Evolutionary conservation across 2,797 vertebrate species (phyloP).

Genomic region (Darevskia mixta): DNA sequence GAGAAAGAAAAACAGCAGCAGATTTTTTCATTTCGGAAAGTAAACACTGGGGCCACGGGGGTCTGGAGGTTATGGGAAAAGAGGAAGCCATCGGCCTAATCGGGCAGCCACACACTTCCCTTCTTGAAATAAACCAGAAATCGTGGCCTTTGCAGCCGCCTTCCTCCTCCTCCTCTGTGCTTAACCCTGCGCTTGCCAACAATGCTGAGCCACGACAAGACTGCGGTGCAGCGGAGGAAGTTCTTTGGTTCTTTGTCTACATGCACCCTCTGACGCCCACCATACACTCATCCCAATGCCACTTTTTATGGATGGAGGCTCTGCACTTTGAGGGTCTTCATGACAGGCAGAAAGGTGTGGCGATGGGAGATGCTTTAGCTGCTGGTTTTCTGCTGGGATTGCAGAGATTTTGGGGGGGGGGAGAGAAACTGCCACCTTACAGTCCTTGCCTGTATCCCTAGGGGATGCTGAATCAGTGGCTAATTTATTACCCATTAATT

Average conservation of each 20-base stretch:
- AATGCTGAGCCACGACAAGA: not conserved
- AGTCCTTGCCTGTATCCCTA: too few species aligned
- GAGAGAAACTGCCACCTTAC: too few species aligned
- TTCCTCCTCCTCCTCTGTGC: conserved; percentile 25
- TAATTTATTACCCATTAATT: too few species aligned
- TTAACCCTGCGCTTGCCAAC: conserved; percentile 80
- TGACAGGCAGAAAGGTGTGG: not conserved
- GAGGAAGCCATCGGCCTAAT: conserved; percentile 99
- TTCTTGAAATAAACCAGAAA: conserved; percentile 87
- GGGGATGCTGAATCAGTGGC: too few species aligned
- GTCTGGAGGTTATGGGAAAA: conserved; percentile 99
- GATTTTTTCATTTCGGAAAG: conserved; percentile 98
- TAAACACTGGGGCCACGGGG: conserved; percentile 97
- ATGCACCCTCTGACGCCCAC: not conserved
- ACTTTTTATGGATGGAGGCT: not conserved
- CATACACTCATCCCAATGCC: not conserved
- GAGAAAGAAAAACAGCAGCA: conserved; percentile 87
- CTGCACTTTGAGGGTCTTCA: too few species aligned
- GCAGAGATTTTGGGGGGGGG: not conserved
- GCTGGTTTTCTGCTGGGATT: not conserved
- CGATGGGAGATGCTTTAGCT: not conserved
- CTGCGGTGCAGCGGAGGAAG: not conserved
- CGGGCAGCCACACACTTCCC: conserved; percentile 97
- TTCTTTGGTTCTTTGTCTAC: not conserved
- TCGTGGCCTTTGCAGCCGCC: conserved; percentile 69